A percentile compares a stretch with the other conserved stretches of the same genome.
phyloP scores from a whole-genome alignment of 2,797 vertebrate genomes.

The Characodon lateralis region DNA sequence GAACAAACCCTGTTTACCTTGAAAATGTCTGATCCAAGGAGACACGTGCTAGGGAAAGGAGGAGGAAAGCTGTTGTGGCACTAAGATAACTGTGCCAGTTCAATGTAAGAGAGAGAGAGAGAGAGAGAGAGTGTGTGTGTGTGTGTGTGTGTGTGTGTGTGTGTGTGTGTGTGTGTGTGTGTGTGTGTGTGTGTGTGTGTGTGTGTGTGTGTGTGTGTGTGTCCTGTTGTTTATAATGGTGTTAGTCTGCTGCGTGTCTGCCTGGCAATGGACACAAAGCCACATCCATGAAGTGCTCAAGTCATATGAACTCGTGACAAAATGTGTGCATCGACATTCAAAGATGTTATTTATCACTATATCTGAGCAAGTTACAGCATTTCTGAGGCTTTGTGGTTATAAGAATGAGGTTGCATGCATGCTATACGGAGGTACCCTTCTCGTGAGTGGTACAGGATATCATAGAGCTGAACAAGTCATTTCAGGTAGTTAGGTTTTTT shows the following conservation, averaged over 20 bases:
- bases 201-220: too few species aligned
- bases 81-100: slow-evolving; percentile 38
- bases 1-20: slow-evolving; percentile 68
- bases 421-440: neutral
- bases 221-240: neutral
- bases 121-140: slow-evolving; percentile 17
- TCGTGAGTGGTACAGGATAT: neutral
- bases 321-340: slow-evolving; percentile 12
- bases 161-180: neutral
- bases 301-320: slow-evolving; percentile 17
- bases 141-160: neutral
- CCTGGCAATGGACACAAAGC: neutral
- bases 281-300: slow-evolving; percentile 8
- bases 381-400: slow-evolving; percentile 1
- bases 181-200: neutral
- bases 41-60: slow-evolving; percentile 39
- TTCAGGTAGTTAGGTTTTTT: neutral
- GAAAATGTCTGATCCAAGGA: slow-evolving; percentile 31
- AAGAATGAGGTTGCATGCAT: neutral
- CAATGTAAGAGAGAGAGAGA: slow-evolving; percentile 49
- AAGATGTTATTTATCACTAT: neutral
- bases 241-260: neutral
- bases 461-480: neutral
- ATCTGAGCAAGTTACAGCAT: neutral
- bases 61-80: slow-evolving; percentile 46